Conservation (phyloP, 2,888 invertebrate genomes). For the Lutraria lutraria region DNA sequence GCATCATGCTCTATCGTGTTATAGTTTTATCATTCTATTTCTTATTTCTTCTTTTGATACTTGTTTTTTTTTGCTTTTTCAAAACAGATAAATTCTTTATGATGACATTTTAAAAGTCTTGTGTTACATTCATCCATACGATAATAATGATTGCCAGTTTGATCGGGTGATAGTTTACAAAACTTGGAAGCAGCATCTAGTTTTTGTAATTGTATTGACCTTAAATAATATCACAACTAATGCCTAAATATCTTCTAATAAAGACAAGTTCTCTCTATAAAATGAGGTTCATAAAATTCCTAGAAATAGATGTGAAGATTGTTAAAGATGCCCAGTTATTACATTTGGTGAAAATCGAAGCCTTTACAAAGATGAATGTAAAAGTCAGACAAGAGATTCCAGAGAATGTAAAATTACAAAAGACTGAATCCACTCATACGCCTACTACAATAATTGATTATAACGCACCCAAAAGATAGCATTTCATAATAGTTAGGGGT, state of each 20-base stretch:
- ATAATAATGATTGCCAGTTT: too few relatives aligned
- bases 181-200: neutral
- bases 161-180: neutral
- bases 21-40: neutral
- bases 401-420: neutral
- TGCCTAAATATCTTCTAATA: neutral
- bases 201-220: neutral
- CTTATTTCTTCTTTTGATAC: neutral
- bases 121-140: too few relatives aligned
- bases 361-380: neutral
- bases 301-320: neutral
- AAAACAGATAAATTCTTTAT: neutral
- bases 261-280: neutral
- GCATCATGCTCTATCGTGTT: neutral
- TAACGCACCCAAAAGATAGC: too few relatives aligned
- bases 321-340: neutral
- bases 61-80: too few relatives aligned
- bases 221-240: neutral
- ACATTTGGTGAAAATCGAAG: slow-evolving; percentile 11
- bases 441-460: too few relatives aligned
- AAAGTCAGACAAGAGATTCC: neutral
- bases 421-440: neutral
- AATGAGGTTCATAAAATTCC: neutral
- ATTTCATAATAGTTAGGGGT: too few relatives aligned
- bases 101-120: neutral